These are phyloP conservation scores for Griposia aprilina DNA, from an alignment of 2,888 invertebrate species.

Conservation along the genomic window DNA sequence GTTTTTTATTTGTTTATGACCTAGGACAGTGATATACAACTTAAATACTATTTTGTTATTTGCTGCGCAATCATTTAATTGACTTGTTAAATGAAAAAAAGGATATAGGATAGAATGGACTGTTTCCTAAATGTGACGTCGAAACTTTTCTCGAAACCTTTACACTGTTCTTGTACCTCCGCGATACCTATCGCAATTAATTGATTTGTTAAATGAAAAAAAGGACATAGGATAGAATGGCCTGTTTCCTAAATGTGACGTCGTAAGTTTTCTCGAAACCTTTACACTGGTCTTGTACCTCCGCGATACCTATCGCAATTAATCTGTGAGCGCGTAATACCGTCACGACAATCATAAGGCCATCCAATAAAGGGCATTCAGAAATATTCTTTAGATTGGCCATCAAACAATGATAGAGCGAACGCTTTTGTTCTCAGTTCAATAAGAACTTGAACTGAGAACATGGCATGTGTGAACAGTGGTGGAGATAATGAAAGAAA, in stretches of 20 bases:
- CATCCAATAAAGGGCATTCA: slow-evolving; percentile 37
- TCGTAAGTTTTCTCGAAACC: not conserved
- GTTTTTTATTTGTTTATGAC: not conserved
- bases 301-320: not conserved
- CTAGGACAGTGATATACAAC: not conserved
- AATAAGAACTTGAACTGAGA: slow-evolving; percentile 35
- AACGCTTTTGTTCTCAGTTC: slow-evolving; percentile 12
- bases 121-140: not conserved
- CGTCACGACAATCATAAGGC: slow-evolving; percentile 17
- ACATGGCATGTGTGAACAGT: slow-evolving; percentile 20
- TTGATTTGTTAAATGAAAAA: not conserved
- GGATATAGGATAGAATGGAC: too few species aligned
- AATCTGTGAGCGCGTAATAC: not conserved
- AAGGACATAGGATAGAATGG: too few species aligned
- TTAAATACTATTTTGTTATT: not conserved
- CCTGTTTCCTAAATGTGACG: not conserved
- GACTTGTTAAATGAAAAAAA: not conserved
- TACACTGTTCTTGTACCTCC: not conserved
- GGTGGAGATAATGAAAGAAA: slow-evolving; percentile 1
- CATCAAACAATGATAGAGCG: slow-evolving; percentile 49
- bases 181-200: not conserved
- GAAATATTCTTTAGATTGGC: slow-evolving; percentile 55
- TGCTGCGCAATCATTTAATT: not conserved
- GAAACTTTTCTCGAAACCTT: not conserved
- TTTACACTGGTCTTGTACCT: not conserved